Percentiles rank a stretch among this genome's conserved stretches.
Conservation (phyloP, 2,797 vertebrate genomes). For the Dendrocincla tyrannina region DNA sequence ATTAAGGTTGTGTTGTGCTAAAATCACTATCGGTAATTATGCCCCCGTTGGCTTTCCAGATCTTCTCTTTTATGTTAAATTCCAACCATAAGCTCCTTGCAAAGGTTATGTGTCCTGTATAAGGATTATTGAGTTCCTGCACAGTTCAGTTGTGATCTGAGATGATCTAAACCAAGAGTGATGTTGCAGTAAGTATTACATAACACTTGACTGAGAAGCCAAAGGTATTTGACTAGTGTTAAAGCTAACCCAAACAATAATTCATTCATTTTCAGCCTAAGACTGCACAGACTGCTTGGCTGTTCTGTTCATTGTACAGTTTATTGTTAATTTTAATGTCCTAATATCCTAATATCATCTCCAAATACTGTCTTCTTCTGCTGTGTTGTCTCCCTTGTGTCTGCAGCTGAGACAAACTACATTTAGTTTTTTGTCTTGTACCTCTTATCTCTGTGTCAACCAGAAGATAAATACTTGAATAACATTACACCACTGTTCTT, state of each 20-base stretch:
- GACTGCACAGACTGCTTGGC: not conserved
- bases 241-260: not conserved
- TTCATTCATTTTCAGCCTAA: not conserved
- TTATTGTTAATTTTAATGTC: not conserved
- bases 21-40: not conserved
- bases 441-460: not conserved
- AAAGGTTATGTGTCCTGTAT: not conserved
- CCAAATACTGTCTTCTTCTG: not conserved
- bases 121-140: not conserved
- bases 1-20: not conserved
- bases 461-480: not conserved
- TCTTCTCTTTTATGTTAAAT: not conserved
- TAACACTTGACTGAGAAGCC: not conserved
- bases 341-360: not conserved
- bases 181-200: not conserved
- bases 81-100: not conserved
- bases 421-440: not conserved
- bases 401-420: not conserved
- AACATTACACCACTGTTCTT: not conserved
- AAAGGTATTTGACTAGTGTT: not conserved
- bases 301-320: not conserved
- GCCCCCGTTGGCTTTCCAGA: not conserved
- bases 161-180: not conserved
- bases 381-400: not conserved
- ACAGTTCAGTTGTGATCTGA: not conserved